Percentiles rank a stretch among this genome's conserved stretches.
phyloP scores from a whole-genome alignment of 2,888 invertebrate species.

The Drosophila eohydei region DNA sequence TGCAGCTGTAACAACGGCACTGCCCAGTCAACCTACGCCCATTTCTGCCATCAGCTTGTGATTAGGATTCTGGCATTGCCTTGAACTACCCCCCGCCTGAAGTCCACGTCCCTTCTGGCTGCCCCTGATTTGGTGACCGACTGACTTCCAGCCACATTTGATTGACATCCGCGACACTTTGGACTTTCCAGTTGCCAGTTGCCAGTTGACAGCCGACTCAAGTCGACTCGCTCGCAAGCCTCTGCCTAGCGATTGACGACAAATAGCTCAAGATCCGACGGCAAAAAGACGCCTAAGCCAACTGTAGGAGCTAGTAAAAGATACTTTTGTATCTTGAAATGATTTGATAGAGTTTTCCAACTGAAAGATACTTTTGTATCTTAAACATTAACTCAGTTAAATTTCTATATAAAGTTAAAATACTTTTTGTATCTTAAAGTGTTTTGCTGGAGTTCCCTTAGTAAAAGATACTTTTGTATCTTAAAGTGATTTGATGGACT shows the following conservation, averaged over 20 bases:
- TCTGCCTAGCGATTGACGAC: slow-evolving; percentile 10
- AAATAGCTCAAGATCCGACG: slow-evolving; percentile 6
- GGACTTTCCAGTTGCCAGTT: slow-evolving; percentile 31
- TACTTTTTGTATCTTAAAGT: slow-evolving; percentile 3
- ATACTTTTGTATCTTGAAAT: slow-evolving; percentile 1
- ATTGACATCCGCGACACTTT: slow-evolving; percentile 52
- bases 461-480: background rate
- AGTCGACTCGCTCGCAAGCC: too few species aligned
- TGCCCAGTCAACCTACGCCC: background rate
- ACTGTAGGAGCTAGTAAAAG: background rate
- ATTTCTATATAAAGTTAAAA: background rate
- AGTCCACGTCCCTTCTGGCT: background rate
- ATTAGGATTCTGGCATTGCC: slow-evolving; percentile 55
- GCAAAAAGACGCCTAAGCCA: background rate
- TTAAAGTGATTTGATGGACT: background rate
- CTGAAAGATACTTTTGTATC: slow-evolving; percentile 1
- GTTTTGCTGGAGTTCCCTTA: background rate
- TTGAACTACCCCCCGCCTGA: slow-evolving; percentile 6
- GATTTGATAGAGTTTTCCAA: background rate
- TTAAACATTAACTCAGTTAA: background rate
- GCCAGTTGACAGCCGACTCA: slow-evolving; percentile 7
- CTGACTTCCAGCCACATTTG: slow-evolving; percentile 41
- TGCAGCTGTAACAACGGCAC: slow-evolving; percentile 38
- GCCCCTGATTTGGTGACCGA: slow-evolving; percentile 36
- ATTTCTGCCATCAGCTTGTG: slow-evolving; percentile 36